Conservation (phyloP, 2,888 invertebrate genomes). For the Metacarcinus magister region DNA sequence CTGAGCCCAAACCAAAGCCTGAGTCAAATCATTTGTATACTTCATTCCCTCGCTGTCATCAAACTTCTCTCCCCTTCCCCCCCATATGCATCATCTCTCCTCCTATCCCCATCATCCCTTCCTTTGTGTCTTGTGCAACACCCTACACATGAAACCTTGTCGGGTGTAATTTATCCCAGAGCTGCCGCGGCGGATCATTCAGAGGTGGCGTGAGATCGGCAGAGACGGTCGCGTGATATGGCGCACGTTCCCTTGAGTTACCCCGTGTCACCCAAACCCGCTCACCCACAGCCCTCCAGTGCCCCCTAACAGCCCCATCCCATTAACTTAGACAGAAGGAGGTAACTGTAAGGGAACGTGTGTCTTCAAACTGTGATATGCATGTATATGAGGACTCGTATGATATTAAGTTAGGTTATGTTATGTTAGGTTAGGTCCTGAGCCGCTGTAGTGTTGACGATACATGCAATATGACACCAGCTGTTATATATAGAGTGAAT, state of each 20-base stretch:
- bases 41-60: background rate
- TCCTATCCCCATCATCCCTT: background rate
- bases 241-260: background rate
- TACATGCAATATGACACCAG: background rate
- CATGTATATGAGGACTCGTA: background rate
- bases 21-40: background rate
- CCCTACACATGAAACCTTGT: slow-evolving; percentile 6
- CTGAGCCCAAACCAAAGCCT: too few relatives aligned
- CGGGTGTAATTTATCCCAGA: background rate
- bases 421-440: background rate
- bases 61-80: background rate
- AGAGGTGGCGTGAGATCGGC: background rate
- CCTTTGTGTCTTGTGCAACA: background rate
- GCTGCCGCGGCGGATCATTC: background rate
- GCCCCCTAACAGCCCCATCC: background rate
- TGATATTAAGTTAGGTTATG: background rate
- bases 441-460: background rate
- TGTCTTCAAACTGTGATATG: background rate
- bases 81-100: background rate
- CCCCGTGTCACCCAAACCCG: background rate
- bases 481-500: background rate
- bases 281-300: background rate
- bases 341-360: background rate
- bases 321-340: background rate
- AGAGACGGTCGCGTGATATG: background rate